Base-by-base conservation (phyloP, 1,140 invertebrate genomes). In the Gryllus bimaculatus region DNA sequence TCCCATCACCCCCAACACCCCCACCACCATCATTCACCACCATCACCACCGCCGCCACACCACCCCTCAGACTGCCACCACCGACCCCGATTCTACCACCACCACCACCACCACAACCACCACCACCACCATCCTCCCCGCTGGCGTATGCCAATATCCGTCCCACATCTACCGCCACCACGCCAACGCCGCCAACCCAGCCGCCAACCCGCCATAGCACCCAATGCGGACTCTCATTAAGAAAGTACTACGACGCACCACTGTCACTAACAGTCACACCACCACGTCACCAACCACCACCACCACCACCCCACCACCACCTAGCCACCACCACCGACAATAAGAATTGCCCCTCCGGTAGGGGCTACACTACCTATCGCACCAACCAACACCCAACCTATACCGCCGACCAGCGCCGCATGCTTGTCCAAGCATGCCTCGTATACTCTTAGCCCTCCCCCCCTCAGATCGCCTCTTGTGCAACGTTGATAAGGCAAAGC, bases 51-150 rank as follows among this genome's bases (percentile, higher is more conserved):
- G 8, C 75, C 48, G 8, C 75, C 26, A 47, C 39, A n/a, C n/a
- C 75, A 76, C 48, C 75, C 76, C 76, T 78, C 48, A 39, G 48
- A 20, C 49, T 75, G 74, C 76, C 77, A 47, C 39, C 73, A 39
- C 21, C 21, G 47, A 79, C 83, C 82, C 81, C 85, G 84, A 85
- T 85, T 85, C 82, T 84, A 85, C 85, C 85, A 86, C 83, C 82
- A 80, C 82, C 84, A 85, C 83, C 85, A 85, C 75, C 74, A 81
- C 81, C 82, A 79, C 82, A 81, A 81, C 80, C 80, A 49, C 78
- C 80, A 81, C 81, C 79, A 80, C 66, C 54, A 54, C 66, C 73
- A 54, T 48, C 73, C 66, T 48, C 49, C 73, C 48, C 47, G 49
- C 47, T 75, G 26, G 26, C 47, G 47, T 26, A 75, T 75, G 75